A percentile compares a stretch with the other conserved stretches of the same genome.
These are phyloP conservation scores for Eudorcas thomsonii DNA, from an alignment of 2,113 vertebrate species.

Conservation along the genomic window DNA sequence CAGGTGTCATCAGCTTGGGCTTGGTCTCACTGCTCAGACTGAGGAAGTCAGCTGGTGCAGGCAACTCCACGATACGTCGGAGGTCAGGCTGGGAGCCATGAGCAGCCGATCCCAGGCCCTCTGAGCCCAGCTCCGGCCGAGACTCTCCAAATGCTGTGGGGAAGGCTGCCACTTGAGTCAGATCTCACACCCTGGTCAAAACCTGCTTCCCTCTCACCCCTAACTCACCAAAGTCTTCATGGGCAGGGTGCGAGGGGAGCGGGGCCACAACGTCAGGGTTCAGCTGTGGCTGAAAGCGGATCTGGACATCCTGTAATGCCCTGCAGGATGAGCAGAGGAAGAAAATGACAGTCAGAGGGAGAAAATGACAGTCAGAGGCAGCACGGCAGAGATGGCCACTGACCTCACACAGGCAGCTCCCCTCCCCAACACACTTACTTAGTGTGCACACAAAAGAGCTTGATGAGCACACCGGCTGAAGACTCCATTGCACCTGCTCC, in stretches of 20 bases:
- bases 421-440: conserved; percentile 86
- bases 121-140: conserved; percentile 84
- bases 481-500: conserved; percentile 88
- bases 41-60: conserved; percentile 91
- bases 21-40: conserved; percentile 85
- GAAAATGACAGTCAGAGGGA: not conserved
- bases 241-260: conserved; percentile 83
- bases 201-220: not conserved
- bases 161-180: conserved; percentile 17
- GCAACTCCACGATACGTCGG: conserved; percentile 89
- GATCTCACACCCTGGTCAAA: not conserved
- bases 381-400: not conserved
- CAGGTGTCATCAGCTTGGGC: conserved; percentile 97
- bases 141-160: conserved; percentile 87
- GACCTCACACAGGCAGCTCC: not conserved
- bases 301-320: conserved; percentile 97
- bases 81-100: conserved; percentile 90
- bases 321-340: conserved; percentile 68
- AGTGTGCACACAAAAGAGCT: conserved; percentile 98
- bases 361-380: not conserved
- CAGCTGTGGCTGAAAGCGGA: conserved; percentile 94
- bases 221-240: conserved; percentile 90
- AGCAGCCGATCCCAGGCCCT: conserved; percentile 86
- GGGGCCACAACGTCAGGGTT: conserved; percentile 81
- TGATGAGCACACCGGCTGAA: conserved; percentile 94